Percentiles rank a stretch among this genome's conserved stretches.
Evolutionary conservation across 1,140 invertebrate species (phyloP).

Genomic region (Episyrphus balteatus): DNA sequence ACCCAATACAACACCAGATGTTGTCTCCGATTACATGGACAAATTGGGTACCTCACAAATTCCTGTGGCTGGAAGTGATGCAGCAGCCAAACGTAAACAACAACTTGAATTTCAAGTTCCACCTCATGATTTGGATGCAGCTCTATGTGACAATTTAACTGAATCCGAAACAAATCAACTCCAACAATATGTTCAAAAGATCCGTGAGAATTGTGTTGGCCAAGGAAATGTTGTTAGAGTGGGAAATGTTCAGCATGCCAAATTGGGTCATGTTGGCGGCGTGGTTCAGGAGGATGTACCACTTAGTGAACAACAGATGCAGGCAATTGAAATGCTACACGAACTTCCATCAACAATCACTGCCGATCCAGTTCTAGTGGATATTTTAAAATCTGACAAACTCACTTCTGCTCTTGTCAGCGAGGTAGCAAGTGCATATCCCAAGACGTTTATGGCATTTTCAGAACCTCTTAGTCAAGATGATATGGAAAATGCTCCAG

Average conservation of each 20-base stretch:
- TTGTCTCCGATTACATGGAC: conserved; percentile 62
- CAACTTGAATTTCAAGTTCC: conserved; percentile 70
- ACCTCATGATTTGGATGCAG: conserved; percentile 61
- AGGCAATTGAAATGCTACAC: neutral
- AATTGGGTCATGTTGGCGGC: conserved; percentile 5
- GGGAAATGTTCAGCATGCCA: conserved; percentile 17
- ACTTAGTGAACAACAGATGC: neutral
- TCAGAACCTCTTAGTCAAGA: conserved; percentile 19
- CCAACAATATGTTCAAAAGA: conserved; percentile 51
- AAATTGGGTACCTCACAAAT: conserved; percentile 55
- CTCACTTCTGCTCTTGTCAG: conserved; percentile 12
- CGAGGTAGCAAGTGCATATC: conserved; percentile 6
- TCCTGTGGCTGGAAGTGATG: conserved; percentile 63
- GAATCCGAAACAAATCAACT: conserved; percentile 49
- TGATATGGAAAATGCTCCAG: conserved; percentile 11
- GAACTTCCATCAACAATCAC: conserved; percentile 4
- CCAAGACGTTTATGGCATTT: conserved; percentile 25
- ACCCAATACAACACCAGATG: conserved; percentile 47
- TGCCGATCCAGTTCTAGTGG: conserved; percentile 16
- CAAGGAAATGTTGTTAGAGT: conserved; percentile 47
- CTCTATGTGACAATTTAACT: conserved; percentile 47
- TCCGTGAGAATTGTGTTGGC: conserved; percentile 51
- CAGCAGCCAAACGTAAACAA: conserved; percentile 58
- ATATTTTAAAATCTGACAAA: conserved; percentile 17
- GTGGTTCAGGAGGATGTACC: neutral